These are phyloP conservation scores for Athene noctua DNA, from an alignment of 2,113 vertebrate species.

Conservation along the genomic window DNA sequence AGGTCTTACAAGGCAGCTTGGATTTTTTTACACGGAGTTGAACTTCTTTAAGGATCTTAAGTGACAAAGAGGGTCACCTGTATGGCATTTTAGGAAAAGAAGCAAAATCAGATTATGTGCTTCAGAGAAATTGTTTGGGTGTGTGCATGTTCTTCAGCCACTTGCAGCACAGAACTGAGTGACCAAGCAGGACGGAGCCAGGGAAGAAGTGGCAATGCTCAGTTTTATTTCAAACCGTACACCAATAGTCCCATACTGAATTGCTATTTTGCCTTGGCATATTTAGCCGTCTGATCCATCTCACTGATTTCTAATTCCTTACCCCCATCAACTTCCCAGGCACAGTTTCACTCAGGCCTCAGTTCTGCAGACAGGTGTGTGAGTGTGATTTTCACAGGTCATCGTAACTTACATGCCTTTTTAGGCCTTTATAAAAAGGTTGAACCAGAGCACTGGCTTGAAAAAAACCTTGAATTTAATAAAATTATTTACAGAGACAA, in stretches of 20 bases:
- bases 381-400: background rate
- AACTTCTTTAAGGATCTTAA: background rate
- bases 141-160: background rate
- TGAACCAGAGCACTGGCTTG: background rate
- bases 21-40: background rate
- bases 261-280: background rate
- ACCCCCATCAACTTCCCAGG: background rate
- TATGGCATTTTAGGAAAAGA: background rate
- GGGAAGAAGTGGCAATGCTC: background rate
- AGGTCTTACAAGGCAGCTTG: background rate
- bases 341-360: background rate
- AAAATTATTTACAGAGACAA: fast-evolving
- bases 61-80: background rate
- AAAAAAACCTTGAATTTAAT: background rate
- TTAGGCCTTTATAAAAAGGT: background rate
- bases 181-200: background rate
- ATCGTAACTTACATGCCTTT: background rate
- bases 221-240: background rate
- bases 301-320: background rate
- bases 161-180: background rate
- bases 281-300: background rate
- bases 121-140: background rate
- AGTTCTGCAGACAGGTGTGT: background rate
- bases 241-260: background rate
- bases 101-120: background rate